phyloP scores from a whole-genome alignment of 1,140 invertebrate species.

The Brachionus paranguensis region DNA sequence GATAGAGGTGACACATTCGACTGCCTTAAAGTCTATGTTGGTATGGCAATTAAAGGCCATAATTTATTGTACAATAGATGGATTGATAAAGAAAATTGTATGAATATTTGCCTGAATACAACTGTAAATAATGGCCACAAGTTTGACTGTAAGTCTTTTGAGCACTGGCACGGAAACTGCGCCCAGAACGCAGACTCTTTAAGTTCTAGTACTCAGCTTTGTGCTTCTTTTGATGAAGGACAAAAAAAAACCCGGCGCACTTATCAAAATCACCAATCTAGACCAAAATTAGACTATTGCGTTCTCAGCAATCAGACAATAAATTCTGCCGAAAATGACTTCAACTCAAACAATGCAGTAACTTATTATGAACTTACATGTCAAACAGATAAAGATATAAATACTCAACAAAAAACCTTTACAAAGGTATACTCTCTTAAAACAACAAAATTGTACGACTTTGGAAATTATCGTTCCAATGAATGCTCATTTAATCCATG shows the following conservation, averaged over 20 bases:
- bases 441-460: background rate
- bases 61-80: constrained; percentile 31
- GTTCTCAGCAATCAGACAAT: constrained; percentile 34
- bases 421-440: background rate
- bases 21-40: background rate
- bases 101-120: constrained; percentile 26
- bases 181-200: background rate
- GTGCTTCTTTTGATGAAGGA: background rate
- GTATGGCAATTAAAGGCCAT: constrained; percentile 5
- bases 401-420: background rate
- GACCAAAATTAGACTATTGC: background rate
- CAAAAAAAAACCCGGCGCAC: background rate
- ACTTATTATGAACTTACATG: constrained; percentile 27
- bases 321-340: background rate
- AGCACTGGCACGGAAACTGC: constrained; percentile 24
- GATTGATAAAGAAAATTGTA: constrained; percentile 21
- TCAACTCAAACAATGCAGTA: background rate
- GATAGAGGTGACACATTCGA: background rate
- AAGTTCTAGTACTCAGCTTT: background rate
- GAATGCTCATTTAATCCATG: constrained; percentile 25
- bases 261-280: background rate
- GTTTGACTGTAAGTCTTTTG: constrained; percentile 37
- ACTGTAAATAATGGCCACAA: background rate
- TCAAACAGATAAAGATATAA: background rate
- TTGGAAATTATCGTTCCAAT: background rate